Evolutionary conservation across 2,888 invertebrate species (phyloP), one percentile per base, ranked within the genome.

Genomic region (Biston stratarius): DNA sequence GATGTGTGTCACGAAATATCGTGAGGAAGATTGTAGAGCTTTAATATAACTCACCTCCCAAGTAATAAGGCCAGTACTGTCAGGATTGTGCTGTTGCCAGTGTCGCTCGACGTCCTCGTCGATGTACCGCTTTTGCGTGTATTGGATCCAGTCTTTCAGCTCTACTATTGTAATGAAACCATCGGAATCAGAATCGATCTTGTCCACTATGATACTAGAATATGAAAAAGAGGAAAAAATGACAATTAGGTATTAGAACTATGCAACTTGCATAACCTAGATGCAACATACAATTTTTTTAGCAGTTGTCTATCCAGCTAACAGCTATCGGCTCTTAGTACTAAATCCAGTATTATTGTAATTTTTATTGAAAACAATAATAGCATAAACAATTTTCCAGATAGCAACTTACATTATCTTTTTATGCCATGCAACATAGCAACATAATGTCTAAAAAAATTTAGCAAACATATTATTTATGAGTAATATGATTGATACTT

Each of bases 141-240:
- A 98, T 73, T 97, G 95, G 81, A 99, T 99, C 99, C 99, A 99
- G 76, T 97, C 97, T 87, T 98, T 98, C 34, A 99, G 92, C 89
- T 99, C 99, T 61, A 97, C 96, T 67, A 97, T 95, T 0, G 97
- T 96, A 5, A 99, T 95, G 74, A 96, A 96, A 0, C 97, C 97
- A 88, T 99, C 97, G 10, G 95, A 95, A 86, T 99, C 96, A 9
- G 94, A 94, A 86, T 99, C 99, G 74, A 99, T 99, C 94, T 97
- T 98, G 80, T 98, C 98, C 0, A 98, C 97, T 77, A 99, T 98
- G 76, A 98, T 88, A 72, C 98, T 98, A 89, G 70, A 74, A 73
- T 53, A n/a, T 6, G 33, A 8, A 5, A 56, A 48, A 95, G 94
- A 42, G 56, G 24, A 24, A 24, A 24, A 3, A 24, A 24, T 24